phyloP scores from a whole-genome alignment of 2,113 vertebrate genomes.

The Aythya baeri region DNA sequence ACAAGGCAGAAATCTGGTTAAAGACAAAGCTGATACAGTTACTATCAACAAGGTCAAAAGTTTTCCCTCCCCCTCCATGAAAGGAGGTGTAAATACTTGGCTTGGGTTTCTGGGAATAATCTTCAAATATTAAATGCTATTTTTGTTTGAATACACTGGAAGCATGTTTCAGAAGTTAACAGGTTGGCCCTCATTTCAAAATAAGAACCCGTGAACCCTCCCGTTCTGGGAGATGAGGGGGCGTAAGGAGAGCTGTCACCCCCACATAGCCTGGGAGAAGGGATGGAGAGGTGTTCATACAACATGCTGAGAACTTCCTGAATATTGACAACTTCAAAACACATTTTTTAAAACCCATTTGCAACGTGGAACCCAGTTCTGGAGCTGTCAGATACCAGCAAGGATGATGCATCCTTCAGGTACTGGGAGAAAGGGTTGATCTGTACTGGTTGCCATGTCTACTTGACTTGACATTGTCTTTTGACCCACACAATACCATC shows the following conservation, averaged over 20 bases:
- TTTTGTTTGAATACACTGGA: background rate
- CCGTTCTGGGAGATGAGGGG: background rate
- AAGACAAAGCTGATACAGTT: background rate
- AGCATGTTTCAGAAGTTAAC: background rate
- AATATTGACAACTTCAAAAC: background rate
- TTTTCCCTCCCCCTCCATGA: background rate
- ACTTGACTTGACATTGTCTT: background rate
- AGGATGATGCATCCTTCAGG: background rate
- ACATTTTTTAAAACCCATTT: background rate
- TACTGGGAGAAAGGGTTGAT: background rate
- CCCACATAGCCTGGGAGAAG: background rate
- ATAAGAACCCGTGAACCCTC: background rate
- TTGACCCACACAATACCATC: background rate
- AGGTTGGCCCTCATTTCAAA: background rate
- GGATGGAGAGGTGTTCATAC: background rate
- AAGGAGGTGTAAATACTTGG: background rate
- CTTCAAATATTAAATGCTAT: background rate
- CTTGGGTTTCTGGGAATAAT: slow-evolving; percentile 1
- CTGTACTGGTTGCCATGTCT: background rate
- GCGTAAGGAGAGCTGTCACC: background rate
- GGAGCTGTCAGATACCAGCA: background rate
- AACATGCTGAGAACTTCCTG: background rate
- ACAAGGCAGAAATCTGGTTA: background rate
- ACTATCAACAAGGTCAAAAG: background rate
- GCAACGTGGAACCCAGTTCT: background rate